Percentiles rank a stretch among this genome's conserved stretches.
Evolutionary conservation across 2,113 vertebrate genomes (phyloP).

Genomic region (Microtus richardsoni): DNA sequence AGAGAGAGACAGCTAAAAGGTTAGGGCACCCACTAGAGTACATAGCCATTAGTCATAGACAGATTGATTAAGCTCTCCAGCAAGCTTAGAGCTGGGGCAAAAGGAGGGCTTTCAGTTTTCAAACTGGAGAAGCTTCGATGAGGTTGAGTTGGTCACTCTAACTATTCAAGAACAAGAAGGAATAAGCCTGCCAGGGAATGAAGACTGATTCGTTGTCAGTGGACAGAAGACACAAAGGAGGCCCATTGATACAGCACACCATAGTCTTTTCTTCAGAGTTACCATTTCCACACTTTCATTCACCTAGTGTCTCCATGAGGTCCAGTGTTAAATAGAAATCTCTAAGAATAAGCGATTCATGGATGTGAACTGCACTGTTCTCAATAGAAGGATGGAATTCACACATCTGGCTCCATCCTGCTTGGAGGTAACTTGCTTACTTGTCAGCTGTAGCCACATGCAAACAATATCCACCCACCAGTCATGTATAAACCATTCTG

Average conservation of each 20-base stretch:
- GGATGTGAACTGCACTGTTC: not conserved
- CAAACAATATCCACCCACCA: not conserved
- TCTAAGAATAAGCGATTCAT: not conserved
- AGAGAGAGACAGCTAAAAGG: not conserved
- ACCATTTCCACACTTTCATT: not conserved
- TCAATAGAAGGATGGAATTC: not conserved
- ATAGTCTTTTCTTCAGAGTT: not conserved
- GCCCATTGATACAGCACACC: rapidly evolving
- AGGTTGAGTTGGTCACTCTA: not conserved
- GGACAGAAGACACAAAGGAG: not conserved
- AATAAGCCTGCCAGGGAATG: not conserved
- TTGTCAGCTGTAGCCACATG: not conserved
- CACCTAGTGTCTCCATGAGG: not conserved
- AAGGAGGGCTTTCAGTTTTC: not conserved
- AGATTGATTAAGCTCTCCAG: not conserved
- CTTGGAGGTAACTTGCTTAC: not conserved
- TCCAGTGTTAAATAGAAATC: not conserved
- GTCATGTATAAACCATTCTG: not conserved
- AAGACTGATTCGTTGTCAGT: not conserved
- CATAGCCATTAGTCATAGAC: not conserved
- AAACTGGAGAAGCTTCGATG: not conserved
- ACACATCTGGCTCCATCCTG: too few species aligned
- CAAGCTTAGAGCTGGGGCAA: not conserved
- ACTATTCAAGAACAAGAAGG: too few species aligned
- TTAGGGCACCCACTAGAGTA: not conserved